Evolutionary conservation across 2,888 invertebrate genomes (phyloP), one percentile per base, ranked within the genome.

Genomic region (Drosophila testacea): DNA sequence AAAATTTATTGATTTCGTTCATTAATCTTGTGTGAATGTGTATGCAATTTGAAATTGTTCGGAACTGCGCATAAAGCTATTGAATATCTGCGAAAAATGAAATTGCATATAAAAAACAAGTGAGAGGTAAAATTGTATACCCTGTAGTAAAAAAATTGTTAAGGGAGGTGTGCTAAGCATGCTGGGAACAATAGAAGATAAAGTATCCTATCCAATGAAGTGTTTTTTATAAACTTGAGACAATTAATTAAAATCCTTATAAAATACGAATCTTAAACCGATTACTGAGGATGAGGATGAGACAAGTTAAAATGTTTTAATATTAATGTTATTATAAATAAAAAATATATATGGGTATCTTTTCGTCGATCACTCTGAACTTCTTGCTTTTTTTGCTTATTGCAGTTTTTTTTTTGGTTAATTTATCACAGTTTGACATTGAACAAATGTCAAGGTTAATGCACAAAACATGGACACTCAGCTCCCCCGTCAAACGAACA

Each of bases 351-450:
- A n/a, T n/a, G 63, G 46, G 56, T 64, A 50, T 57, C 16, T 36
- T 4, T 0, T 11, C 28, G 36, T 42, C n/a, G 32, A 30, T 3
- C 28, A 27, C 4, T 11, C n/a, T 44, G 34, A 2, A 46, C 22
- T 34, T 56, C 6, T 13, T 28, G 0, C 5, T 27, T 28, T 27
- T 46, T 39, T 22, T 48, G 42, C 32, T 46, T 59, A 52, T 51
- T 51, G 52, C 42, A 55, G 60, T 66, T 57, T 36, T 44, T 41
- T 11, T 36, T 38, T 46, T 52, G 48, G 41, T 72, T 68, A 63
- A 70, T 81, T 87, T 70, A 71, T 78, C 70, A 71, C 38, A 46
- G 28, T 73, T 85, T 82, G 88, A 88, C 88, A 82, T 85, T 83
- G 72, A 59, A 44, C 54, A 77, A 85, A 74, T 83, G 88, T 83